Evolutionary conservation across 2,797 vertebrate genomes (phyloP).

Genomic region (Falco peregrinus): DNA sequence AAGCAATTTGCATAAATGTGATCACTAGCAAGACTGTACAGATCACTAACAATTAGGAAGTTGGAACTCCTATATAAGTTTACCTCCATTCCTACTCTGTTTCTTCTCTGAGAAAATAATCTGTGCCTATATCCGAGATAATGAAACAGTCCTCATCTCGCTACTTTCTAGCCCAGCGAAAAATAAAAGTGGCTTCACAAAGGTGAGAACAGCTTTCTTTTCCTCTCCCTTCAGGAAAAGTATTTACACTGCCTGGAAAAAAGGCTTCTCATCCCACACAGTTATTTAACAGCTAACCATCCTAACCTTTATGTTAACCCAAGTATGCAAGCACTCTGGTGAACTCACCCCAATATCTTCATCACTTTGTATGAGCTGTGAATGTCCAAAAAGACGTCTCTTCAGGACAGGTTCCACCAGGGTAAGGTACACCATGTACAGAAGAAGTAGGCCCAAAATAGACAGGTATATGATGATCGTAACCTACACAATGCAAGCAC

Average conservation of each 20-base stretch:
- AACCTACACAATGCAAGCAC: conserved; percentile 76
- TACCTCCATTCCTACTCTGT: neutral
- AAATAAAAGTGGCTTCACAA: neutral
- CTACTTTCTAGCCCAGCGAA: neutral
- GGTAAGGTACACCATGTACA: conserved; percentile 98
- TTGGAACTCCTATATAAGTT: neutral
- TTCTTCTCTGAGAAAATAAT: neutral
- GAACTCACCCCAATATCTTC: conserved; percentile 92
- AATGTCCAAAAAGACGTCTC: conserved; percentile 94
- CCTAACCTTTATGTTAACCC: neutral
- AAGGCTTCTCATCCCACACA: neutral
- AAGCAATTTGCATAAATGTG: neutral
- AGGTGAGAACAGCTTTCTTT: neutral
- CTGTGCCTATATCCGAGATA: neutral
- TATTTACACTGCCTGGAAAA: neutral
- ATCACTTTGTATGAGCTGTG: conserved; percentile 94
- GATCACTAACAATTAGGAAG: neutral
- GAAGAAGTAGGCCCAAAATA: conserved; percentile 92
- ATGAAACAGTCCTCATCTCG: neutral
- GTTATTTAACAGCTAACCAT: neutral
- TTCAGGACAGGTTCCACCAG: conserved; percentile 95
- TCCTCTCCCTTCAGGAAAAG: neutral
- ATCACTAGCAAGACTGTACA: neutral
- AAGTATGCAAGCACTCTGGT: neutral
- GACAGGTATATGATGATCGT: conserved; percentile 98